Base-by-base conservation (phyloP, 2,797 vertebrate species). In the Danio albolineatus region DNA sequence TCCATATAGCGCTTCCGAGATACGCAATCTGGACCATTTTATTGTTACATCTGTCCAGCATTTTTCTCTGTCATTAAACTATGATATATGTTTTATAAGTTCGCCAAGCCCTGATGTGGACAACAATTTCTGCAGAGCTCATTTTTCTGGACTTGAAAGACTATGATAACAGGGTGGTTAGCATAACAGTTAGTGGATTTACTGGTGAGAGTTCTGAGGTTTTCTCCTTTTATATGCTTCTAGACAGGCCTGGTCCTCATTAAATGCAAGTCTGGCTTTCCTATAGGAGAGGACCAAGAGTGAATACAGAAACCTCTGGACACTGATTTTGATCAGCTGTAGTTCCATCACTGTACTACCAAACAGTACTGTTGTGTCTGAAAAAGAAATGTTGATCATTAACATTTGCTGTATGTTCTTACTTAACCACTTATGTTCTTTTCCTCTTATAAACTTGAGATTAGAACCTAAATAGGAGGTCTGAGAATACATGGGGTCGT, bases 131-230 rank as follows among this genome's bases (percentile, higher is more conserved):
- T 57, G 66, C 78, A 87, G 82, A 60, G 7, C 53, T 79, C 80
- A 54, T 66, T 51, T 73, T 44, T 82, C 76, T 88, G 85, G 75
- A 89, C 83, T 87, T 88, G 81, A 89, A 87, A 88, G 88, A 85
- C 90, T 89, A 91, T 86, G 83, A 90, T 89, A 91, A 90, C 84
- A 17, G 67, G 82, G 80, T 75, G 84, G 79, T 84, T 86, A 69
- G 85, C 74, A 77, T 83, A 87, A 75, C 88, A 89, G 88, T 85
- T 79, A 87, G 84, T 78, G 82, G 62, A 84, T 93, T 93, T 91
- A 92, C 90, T 90, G 88, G 88, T 88, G 86, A 89, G 82, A 90
- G 89, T 92, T 93, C 90, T 91, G 87, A 92, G 87, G 85, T 79
- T 75, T 86, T 81, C 81, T 85, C 84, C 85, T 88, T 91, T 93